phyloP scores from a whole-genome alignment of 2,888 invertebrate genomes.

The Nemotelus nigrinus region DNA sequence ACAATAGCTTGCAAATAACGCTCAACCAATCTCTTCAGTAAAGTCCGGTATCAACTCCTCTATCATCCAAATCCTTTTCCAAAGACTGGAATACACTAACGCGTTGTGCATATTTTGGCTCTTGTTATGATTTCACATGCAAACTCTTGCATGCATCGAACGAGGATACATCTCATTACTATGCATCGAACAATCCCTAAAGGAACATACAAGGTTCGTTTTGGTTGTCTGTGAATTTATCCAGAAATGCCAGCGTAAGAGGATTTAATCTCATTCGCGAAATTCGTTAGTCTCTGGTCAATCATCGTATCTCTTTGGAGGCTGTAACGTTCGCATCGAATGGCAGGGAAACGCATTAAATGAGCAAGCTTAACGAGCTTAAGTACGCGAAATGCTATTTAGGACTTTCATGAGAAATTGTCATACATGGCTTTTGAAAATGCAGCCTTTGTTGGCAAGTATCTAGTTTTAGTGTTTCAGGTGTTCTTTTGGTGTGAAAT shows the following conservation, averaged over 20 bases:
- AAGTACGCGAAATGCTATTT: too few species aligned
- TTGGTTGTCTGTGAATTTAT: not conserved
- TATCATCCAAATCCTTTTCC: too few species aligned
- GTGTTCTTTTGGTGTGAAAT: not conserved
- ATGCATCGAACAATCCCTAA: constrained; percentile 24
- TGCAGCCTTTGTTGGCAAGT: too few species aligned
- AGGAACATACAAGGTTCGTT: constrained; percentile 1
- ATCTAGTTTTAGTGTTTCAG: not conserved
- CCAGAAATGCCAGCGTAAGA: not conserved
- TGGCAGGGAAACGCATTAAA: not conserved
- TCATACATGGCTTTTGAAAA: too few species aligned
- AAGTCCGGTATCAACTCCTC: too few species aligned
- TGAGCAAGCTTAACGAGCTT: not conserved
- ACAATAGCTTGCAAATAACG: too few species aligned
- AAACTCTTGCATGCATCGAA: not conserved
- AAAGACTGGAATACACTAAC: too few species aligned
- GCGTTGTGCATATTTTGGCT: too few species aligned
- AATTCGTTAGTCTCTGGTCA: constrained; percentile 22
- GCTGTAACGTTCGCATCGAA: not conserved
- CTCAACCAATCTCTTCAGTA: too few species aligned
- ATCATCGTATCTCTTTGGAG: not conserved
- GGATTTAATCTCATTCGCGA: constrained; percentile 30
- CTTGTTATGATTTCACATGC: constrained; percentile 6
- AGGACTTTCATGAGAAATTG: too few species aligned
- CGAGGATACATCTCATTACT: constrained; percentile 5